These are phyloP conservation scores for Chelidonichthys spinosus DNA, from an alignment of 2,797 vertebrate genomes.

Conservation along the genomic window DNA sequence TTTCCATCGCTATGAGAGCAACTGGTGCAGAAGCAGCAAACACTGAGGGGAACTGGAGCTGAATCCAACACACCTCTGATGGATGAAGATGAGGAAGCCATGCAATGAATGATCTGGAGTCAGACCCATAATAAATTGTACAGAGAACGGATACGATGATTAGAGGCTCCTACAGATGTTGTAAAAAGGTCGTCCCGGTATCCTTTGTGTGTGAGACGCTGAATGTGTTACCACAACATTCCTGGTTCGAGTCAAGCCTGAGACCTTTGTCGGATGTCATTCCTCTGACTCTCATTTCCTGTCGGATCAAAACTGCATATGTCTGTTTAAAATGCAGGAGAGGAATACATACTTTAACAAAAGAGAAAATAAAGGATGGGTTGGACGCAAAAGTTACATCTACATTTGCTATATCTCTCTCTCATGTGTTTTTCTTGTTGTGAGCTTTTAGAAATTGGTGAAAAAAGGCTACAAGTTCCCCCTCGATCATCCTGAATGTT, in stretches of 20 bases:
- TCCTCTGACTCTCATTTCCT: slow-evolving; percentile 30
- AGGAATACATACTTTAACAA: not conserved
- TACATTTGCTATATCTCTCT: not conserved
- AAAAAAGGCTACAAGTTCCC: slow-evolving; percentile 38
- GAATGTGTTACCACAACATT: not conserved
- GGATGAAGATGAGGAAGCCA: slow-evolving; percentile 48
- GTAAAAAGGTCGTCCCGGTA: not conserved
- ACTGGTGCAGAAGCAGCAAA: slow-evolving; percentile 19
- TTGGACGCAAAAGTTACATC: not conserved
- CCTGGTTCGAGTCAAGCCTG: not conserved
- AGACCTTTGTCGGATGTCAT: not conserved
- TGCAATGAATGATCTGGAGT: slow-evolving; percentile 17
- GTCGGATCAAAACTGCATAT: slow-evolving; percentile 5
- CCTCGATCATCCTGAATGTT: slow-evolving; percentile 25
- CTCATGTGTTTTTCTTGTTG: slow-evolving; percentile 7
- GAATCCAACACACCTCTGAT: slow-evolving; percentile 40
- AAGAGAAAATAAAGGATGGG: not conserved
- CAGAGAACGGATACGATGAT: not conserved
- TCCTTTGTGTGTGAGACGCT: not conserved
- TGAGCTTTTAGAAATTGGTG: slow-evolving; percentile 48
- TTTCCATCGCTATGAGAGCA: slow-evolving; percentile 12
- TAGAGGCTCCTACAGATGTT: not conserved
- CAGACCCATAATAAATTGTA: slow-evolving; percentile 12
- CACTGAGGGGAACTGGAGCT: slow-evolving; percentile 12
- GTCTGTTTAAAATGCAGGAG: not conserved